Base-by-base conservation (phyloP, 2,113 vertebrate genomes). In the Orthonyx spaldingii region DNA sequence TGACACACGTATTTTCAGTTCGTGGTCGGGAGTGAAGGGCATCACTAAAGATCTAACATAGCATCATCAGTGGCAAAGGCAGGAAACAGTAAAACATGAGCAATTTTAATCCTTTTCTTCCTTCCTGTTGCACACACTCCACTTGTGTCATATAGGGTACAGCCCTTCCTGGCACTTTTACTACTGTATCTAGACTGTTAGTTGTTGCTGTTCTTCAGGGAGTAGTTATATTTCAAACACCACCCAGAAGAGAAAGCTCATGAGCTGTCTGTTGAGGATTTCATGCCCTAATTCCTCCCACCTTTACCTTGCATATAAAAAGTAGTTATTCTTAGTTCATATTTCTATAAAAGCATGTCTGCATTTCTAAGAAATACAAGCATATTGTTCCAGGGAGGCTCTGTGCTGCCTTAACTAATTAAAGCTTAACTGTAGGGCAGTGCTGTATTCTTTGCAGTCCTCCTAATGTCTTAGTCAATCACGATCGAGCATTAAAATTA, bases 351-450 rank as follows among this genome's bases (percentile, higher is more conserved):
- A 92, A 88, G 21, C 28, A 5, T 60, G 33, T 47, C 44, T 94
- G 7, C 52, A 52, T 91, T 93, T 96, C 66, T 91, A 91, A 96
- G 84, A 93, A 95, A 88, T 91, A 80, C n/a, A 65, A 93, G 52
- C 79, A 59, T 88, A 59, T 77, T 88, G 35, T 94, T 91, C 37
- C 55, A 88, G 57, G 24, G 89, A 93, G 71, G 9, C 16, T 85
- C 41, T 76, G 4, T 69, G 57, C 46, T 94, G 74, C 70, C 87
- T 94, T 87, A 91, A 76, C 44, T 89, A 91, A 94, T 91, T 97
- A 93, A 85, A 85, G 65, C 68, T 94, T 88, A 81, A 95, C 47
- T 80, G 39, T 39, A 59, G 82, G 64, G 68, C 79, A 94, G 66
- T 77, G 44, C 70, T 53, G 18, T 49, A 17, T 46, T 64, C 23